Evolutionary conservation across 2,797 vertebrate species (phyloP), one percentile per base, ranked within the genome.

Genomic region (Notolabrus celidotus): DNA sequence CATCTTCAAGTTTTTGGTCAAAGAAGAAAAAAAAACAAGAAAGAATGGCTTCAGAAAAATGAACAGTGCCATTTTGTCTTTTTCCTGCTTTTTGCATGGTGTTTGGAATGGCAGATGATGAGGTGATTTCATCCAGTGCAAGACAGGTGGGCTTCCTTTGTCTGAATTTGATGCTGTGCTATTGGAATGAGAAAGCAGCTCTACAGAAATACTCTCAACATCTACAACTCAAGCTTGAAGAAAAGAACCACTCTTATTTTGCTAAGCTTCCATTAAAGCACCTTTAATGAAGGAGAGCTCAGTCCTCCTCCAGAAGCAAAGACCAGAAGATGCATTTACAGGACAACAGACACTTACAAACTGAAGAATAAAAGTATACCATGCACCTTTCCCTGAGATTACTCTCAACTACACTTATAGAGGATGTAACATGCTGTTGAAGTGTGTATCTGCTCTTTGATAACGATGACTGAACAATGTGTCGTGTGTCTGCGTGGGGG

Each of bases 151-250:
- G 3, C 34, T 49, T 45, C 38, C 9, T 57, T 42, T 43, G 20
- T 67, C 57, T 55, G 51, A 56, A 57, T 41, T 1, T 62, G 65
- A 71, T 50, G 41, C 27, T 31, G 10, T 17, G 42, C 67, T 66
- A 22, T 65, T 56, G 31, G 58, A 72, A 31, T 19, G 16, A 66
- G 42, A 61, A 4, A 15, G 60, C 47, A 54, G 17, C 27, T 19
- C 27, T 43, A n/a, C 17, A 16, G 47, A 68, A 52, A 39, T n/a
- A 29, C 29, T 45, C 7, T 9, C 43, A 2, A 46, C 31, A 31
- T 31, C 29, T 31, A 15, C 15, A 39, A 4, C 15, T 38, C 14
- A 67, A 49, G 31, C 39, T 5, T 10, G n/a, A n/a, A n/a, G n/a
- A n/a, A n/a, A n/a, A n/a, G n/a, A n/a, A n/a, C n/a, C n/a, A n/a